A percentile compares a stretch with the other conserved stretches of the same genome.
Conservation (phyloP, 2,113 vertebrate species). For the Xenopus borealis region DNA sequence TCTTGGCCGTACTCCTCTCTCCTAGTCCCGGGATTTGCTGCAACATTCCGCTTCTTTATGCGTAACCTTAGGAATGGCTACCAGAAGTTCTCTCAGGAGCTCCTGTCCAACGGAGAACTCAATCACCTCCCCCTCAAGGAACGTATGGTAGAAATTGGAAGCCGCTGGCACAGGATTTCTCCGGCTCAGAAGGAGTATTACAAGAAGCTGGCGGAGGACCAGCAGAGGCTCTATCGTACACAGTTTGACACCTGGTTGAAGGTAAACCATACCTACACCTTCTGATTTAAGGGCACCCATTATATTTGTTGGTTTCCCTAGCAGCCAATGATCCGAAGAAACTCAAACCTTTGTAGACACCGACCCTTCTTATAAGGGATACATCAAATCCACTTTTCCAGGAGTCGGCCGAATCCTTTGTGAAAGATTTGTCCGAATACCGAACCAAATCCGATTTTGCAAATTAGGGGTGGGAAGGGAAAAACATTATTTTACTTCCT, state of each 20-base stretch:
- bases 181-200: constrained; percentile 94
- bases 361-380: too few species aligned
- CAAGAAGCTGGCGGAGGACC: constrained; percentile 94
- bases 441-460: too few species aligned
- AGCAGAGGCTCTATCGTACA: constrained; percentile 92
- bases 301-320: too few species aligned
- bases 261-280: constrained; percentile 59
- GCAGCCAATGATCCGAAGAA: too few species aligned
- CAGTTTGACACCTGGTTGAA: constrained; percentile 92
- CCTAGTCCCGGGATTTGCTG: too few species aligned
- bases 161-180: constrained; percentile 90
- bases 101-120: constrained; percentile 92
- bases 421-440: too few species aligned
- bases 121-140: constrained; percentile 94
- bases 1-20: background rate
- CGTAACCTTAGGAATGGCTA: constrained; percentile 83
- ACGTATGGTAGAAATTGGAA: constrained; percentile 91
- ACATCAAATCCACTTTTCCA: too few species aligned
- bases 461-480: too few species aligned
- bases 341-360: too few species aligned
- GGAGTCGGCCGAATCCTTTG: too few species aligned
- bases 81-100: constrained; percentile 97
- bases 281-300: too few species aligned
- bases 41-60: background rate
- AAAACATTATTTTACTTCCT: too few species aligned